These are phyloP conservation scores for Syngnathus acus DNA, from an alignment of 2,797 vertebrate species.

Conservation along the genomic window DNA sequence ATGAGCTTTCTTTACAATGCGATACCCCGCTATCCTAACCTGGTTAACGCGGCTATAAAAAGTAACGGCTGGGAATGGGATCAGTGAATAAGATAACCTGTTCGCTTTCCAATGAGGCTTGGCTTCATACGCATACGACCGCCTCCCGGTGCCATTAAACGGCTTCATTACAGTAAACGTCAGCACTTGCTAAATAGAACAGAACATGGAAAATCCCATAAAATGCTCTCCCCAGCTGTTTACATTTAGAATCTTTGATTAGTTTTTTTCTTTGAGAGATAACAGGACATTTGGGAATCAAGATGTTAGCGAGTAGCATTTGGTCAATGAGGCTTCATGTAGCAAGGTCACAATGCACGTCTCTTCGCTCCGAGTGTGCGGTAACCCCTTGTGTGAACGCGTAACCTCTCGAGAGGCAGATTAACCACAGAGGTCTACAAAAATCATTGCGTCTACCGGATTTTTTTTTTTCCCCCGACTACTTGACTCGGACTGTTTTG, in stretches of 20 bases:
- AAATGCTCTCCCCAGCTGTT: not conserved
- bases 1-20: conserved; percentile 39
- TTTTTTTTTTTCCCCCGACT: conserved; percentile 10
- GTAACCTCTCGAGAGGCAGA: conserved; percentile 59
- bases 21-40: conserved; percentile 35
- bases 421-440: conserved; percentile 27
- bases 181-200: conserved; percentile 25
- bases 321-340: conserved; percentile 64
- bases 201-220: conserved; percentile 17
- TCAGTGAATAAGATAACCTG: conserved; percentile 70
- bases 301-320: conserved; percentile 53
- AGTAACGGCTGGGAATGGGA: conserved; percentile 60
- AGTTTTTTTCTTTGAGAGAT: conserved; percentile 37
- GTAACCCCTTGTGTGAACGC: conserved; percentile 59
- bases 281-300: conserved; percentile 47
- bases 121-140: conserved; percentile 53
- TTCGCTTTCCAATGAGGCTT: conserved; percentile 47
- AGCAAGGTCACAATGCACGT: conserved; percentile 58
- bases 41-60: conserved; percentile 57
- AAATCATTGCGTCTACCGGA: conserved; percentile 24
- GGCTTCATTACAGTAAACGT: conserved; percentile 32
- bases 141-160: conserved; percentile 32
- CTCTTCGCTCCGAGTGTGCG: conserved; percentile 40
- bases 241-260: conserved; percentile 22
- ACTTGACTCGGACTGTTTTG: conserved; percentile 29